A percentile compares a stretch with the other conserved stretches of the same genome.
Evolutionary conservation across 2,113 vertebrate genomes (phyloP).

Genomic region (Thalassarche chlororhynchos): DNA sequence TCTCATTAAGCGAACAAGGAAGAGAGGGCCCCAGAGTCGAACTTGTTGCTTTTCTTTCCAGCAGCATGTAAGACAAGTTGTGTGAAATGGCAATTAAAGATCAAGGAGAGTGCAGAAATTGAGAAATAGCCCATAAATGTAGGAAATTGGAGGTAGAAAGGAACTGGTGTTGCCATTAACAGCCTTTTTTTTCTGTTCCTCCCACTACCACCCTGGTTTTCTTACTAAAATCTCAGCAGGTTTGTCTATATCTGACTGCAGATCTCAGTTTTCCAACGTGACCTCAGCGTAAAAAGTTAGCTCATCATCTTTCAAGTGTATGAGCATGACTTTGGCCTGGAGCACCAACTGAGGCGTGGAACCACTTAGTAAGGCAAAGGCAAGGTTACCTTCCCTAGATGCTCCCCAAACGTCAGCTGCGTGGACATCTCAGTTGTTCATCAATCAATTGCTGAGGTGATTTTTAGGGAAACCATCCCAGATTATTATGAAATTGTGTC

Average conservation of each 20-base stretch:
- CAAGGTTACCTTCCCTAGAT: neutral
- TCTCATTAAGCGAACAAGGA: neutral
- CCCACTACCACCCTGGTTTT: neutral
- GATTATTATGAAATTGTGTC: neutral
- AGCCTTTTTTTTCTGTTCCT: neutral
- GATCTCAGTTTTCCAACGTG: neutral
- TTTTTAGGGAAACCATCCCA: neutral
- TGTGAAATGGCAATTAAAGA: slow-evolving; percentile 13
- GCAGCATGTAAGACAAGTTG: neutral
- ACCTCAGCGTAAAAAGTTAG: neutral
- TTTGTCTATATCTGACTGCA: neutral
- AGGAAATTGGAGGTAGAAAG: neutral
- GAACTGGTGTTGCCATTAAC: neutral
- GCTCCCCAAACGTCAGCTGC: neutral
- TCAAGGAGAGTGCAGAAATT: neutral
- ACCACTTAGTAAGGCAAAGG: neutral
- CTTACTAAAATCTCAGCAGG: neutral
- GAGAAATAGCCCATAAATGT: neutral
- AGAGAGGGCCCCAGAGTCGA: neutral
- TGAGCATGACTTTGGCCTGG: neutral
- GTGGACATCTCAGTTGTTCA: neutral
- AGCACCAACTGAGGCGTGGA: neutral
- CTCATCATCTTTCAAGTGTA: neutral
- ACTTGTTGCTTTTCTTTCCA: neutral
- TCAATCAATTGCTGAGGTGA: neutral